phyloP scores from a whole-genome alignment of 2,888 invertebrate species.

The Chalcis sispes region DNA sequence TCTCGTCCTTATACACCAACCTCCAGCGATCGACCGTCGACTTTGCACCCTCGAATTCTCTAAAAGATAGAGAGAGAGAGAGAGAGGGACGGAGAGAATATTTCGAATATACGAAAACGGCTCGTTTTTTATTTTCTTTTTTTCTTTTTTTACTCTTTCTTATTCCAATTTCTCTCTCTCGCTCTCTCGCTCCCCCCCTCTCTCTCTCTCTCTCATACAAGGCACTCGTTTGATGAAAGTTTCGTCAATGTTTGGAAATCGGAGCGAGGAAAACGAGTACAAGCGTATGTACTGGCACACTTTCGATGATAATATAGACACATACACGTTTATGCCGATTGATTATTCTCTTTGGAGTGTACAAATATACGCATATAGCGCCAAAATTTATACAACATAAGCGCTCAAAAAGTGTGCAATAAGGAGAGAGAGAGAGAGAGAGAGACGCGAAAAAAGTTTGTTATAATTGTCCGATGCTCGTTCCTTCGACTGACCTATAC shows the following conservation, averaged over 20 bases:
- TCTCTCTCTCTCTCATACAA: background rate
- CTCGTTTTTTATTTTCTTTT: background rate
- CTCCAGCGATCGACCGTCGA: background rate
- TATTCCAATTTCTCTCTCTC: background rate
- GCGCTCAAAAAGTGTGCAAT: too few relatives aligned
- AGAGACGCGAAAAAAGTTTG: constrained; percentile 1
- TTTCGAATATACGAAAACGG: background rate
- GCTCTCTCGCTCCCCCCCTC: background rate
- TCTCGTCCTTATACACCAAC: background rate
- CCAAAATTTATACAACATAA: too few relatives aligned
- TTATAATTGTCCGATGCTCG: background rate
- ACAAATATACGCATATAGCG: background rate
- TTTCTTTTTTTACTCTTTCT: background rate
- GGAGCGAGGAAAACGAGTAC: background rate
- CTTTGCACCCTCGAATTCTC: background rate
- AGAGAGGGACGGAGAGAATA: too few relatives aligned
- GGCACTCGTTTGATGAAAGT: background rate
- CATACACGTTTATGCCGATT: too few relatives aligned
- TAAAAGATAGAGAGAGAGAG: too few relatives aligned
- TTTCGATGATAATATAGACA: background rate
- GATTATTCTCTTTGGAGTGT: too few relatives aligned
- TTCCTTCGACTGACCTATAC: too few relatives aligned
- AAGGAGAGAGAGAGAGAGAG: too few relatives aligned
- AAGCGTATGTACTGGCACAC: background rate
- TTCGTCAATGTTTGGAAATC: background rate